These are phyloP conservation scores for Echeneis naucrates DNA, from an alignment of 2,797 vertebrate species.

Conservation along the genomic window DNA sequence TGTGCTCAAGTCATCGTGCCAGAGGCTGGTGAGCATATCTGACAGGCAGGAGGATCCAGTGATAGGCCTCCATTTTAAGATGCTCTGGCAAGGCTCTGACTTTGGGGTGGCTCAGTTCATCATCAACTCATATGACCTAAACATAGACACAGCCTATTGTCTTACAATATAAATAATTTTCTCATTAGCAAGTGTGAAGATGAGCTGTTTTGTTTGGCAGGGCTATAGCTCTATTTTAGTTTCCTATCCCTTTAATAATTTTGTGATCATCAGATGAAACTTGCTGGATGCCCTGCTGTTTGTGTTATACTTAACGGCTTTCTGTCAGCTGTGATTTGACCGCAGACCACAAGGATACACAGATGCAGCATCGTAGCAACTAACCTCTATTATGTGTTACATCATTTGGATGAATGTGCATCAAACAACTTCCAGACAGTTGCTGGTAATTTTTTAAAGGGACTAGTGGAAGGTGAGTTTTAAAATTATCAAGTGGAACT, in stretches of 20 bases:
- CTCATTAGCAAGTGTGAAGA: not conserved
- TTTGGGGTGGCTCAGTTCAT: not conserved
- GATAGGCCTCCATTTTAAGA: conserved; percentile 62
- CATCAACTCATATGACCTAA: conserved; percentile 88
- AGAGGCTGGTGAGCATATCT: conserved; percentile 62
- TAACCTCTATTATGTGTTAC: not conserved
- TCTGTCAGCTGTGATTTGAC: conserved; percentile 4
- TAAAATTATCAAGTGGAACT: too few species aligned
- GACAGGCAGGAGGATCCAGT: conserved; percentile 27
- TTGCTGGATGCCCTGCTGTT: not conserved
- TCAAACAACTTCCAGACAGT: too few species aligned
- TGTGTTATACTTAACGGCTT: not conserved
- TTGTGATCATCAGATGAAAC: not conserved
- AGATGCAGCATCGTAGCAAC: not conserved
- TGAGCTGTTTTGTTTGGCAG: not conserved
- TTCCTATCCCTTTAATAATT: not conserved
- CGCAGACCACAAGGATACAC: not conserved
- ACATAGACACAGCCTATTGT: conserved; percentile 80
- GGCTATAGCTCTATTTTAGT: not conserved
- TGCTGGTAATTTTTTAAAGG: too few species aligned
- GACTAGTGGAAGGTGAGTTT: too few species aligned
- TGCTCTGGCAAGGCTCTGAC: conserved; percentile 7
- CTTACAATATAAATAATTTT: not conserved
- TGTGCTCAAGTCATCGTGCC: conserved; percentile 73
- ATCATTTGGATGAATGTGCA: not conserved